Evolutionary conservation across 2,888 invertebrate species (phyloP), one percentile per base, ranked within the genome.

Genomic region (Eurytoma californica): DNA sequence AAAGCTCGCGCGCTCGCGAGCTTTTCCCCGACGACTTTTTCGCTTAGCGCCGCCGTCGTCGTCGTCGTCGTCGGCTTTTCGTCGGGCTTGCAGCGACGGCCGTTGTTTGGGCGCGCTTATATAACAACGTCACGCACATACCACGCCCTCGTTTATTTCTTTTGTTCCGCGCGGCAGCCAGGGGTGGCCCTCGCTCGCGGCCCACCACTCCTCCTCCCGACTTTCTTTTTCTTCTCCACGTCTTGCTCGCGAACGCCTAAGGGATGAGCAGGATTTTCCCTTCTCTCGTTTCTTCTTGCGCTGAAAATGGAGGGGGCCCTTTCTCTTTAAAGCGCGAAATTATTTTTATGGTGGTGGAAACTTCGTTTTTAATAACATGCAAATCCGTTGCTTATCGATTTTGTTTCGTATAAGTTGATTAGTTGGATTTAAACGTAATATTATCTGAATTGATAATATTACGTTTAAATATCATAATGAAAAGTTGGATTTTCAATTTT

Each of bases 71-170:
- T 16, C 47, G 63, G 47, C 47, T n/a, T 63, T 63, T 63, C 63
- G 63, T 82, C 82, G 75, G 79, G 24, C 24, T 55, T 28, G 53
- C 4, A 3, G 39, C 18, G 7, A 53, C 55, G 58, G 69, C 66
- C 80, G 78, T 86, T 88, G 85, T 87, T 87, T 86, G 85, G 85
- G 85, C 86, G 84, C 86, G 83, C 85, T 87, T 87, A 88, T 88
- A 88, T 86, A 89, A 87, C 86, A 88, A 88, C 85, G 88, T 89
- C 89, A 88, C 87, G 87, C 87, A 87, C 88, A 88, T 86, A 86
- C 86, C 83, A 83, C 84, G 83, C 84, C 85, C 88, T 89, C 88
- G 87, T 89, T 89, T 88, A 87, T 89, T 89, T 89, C 88, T 89
- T 89, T 89, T 88, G 85, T 89, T 89, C 87, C 88, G 86, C 87